phyloP scores from a whole-genome alignment of 2,797 vertebrate species.

The Eurystomus glaucurus region DNA sequence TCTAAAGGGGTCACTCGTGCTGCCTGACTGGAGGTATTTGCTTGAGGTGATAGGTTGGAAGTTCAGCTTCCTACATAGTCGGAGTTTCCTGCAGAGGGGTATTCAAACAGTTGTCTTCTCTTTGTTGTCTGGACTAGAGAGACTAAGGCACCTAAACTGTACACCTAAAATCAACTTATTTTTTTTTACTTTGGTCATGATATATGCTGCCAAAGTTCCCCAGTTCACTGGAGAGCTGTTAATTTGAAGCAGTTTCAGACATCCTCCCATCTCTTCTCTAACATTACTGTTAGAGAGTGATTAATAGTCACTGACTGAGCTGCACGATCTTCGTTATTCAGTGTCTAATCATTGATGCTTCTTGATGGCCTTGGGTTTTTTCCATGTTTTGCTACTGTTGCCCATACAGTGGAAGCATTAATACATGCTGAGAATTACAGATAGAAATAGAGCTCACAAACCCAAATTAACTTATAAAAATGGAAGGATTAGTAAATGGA shows the following conservation, averaged over 20 bases:
- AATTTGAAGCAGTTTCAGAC: neutral
- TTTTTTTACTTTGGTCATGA: neutral
- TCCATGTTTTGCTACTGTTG: neutral
- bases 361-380: constrained; percentile 16
- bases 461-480: constrained; percentile 23
- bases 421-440: neutral
- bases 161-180: neutral
- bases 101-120: neutral
- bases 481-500: neutral
- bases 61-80: neutral
- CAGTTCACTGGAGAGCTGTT: neutral
- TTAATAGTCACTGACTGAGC: constrained; percentile 22
- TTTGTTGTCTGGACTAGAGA: neutral
- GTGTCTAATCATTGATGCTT: constrained; percentile 10
- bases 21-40: neutral
- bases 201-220: neutral
- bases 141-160: neutral
- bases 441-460: neutral
- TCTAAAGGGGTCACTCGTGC: neutral
- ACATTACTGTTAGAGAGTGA: neutral
- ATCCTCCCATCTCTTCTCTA: neutral
- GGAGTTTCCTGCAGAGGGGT: neutral
- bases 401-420: neutral
- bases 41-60: neutral
- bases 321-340: neutral